A percentile compares a stretch with the other conserved stretches of the same genome.
Evolutionary conservation across 2,888 invertebrate genomes (phyloP).

Genomic region (Sicus ferrugineus): DNA sequence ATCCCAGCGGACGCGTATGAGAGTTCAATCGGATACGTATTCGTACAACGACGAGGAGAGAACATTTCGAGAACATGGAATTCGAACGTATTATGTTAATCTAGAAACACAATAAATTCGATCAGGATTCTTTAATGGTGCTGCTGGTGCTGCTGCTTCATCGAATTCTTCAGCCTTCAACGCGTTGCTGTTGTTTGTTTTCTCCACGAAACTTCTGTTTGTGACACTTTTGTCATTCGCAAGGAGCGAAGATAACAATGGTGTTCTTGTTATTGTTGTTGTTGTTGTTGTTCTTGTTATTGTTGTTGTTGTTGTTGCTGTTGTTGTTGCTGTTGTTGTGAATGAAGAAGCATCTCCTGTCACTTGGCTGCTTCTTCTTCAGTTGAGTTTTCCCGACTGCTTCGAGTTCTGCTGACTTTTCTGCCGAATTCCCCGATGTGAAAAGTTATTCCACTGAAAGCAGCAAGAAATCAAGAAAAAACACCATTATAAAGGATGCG

Average conservation of each 20-base stretch:
- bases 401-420: neutral
- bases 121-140: slow-evolving; percentile 42
- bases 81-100: slow-evolving; percentile 60
- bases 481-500: neutral
- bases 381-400: neutral
- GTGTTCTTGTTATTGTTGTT: slow-evolving; percentile 8
- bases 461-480: too few species aligned
- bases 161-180: slow-evolving; percentile 32
- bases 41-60: neutral
- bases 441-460: slow-evolving; percentile 42
- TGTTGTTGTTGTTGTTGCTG: neutral
- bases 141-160: slow-evolving; percentile 27
- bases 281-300: neutral
- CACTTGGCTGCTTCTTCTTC: neutral
- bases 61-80: neutral
- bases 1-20: neutral
- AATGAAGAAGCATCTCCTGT: neutral
- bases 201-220: slow-evolving; percentile 29
- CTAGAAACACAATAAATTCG: slow-evolving; percentile 60
- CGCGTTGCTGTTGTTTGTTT: slow-evolving; percentile 8
- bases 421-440: slow-evolving; percentile 39
- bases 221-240: slow-evolving; percentile 40
- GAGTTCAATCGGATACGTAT: neutral
- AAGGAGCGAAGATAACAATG: slow-evolving; percentile 19
- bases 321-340: neutral